phyloP scores from a whole-genome alignment of 2,797 vertebrate species.

The Phalanger gymnotis region DNA sequence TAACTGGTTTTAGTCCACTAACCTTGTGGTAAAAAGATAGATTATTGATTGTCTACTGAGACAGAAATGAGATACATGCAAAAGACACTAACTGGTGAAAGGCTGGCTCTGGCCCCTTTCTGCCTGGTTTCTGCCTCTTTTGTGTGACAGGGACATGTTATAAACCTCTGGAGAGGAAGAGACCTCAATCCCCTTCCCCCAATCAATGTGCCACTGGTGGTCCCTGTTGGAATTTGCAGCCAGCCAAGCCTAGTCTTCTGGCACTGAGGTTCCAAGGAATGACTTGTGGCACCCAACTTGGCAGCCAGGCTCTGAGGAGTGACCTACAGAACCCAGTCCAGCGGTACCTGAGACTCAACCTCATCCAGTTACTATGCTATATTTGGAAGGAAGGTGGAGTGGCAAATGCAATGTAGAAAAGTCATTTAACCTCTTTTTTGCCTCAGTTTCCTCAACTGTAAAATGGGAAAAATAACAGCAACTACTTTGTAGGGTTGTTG shows the following conservation, averaged over 20 bases:
- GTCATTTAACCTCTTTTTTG: not conserved
- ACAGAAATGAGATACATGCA: not conserved
- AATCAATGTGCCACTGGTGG: not conserved
- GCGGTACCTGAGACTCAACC: not conserved
- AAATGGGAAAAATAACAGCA: not conserved
- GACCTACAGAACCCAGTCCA: not conserved
- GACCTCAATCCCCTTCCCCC: not conserved
- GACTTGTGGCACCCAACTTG: not conserved
- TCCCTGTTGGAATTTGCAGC: not conserved
- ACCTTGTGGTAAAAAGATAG: not conserved
- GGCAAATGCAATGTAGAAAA: not conserved
- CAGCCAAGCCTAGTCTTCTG: not conserved
- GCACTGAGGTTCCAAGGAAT: not conserved
- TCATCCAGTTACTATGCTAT: not conserved
- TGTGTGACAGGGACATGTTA: not conserved
- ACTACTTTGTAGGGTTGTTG: not conserved
- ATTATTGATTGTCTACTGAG: not conserved
- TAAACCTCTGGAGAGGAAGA: not conserved
- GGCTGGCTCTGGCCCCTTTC: not conserved
- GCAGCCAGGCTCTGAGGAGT: not conserved
- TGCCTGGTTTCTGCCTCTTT: not conserved
- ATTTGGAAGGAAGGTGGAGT: not conserved
- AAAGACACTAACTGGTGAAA: not conserved
- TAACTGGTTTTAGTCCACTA: not conserved
- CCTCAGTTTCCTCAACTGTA: not conserved